phyloP scores from a whole-genome alignment of 2,888 invertebrate genomes.

The Dryomyza anilis region DNA sequence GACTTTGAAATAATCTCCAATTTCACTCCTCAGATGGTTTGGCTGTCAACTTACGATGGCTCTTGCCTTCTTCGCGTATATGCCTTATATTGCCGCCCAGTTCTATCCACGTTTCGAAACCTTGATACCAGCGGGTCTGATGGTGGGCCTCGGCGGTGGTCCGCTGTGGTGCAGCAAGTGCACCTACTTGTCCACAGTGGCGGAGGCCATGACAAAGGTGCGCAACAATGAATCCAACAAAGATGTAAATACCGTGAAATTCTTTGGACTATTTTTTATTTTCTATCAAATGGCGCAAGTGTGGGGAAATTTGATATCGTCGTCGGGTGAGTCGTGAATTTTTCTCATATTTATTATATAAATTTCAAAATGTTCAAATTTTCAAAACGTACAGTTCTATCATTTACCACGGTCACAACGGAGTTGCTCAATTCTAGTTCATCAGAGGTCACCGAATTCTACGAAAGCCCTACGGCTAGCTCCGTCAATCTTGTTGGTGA shows the following conservation, averaged over 20 bases:
- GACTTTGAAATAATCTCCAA: too few relatives aligned
- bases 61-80: constrained; percentile 83
- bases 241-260: constrained; percentile 84
- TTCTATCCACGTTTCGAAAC: constrained; percentile 87
- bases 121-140: constrained; percentile 72
- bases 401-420: constrained; percentile 37
- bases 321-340: constrained; percentile 66
- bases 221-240: constrained; percentile 67
- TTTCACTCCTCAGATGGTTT: constrained; percentile 78
- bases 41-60: constrained; percentile 92
- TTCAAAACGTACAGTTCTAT: constrained; percentile 44
- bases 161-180: constrained; percentile 97
- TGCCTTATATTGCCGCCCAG: constrained; percentile 89
- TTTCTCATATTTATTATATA: too few relatives aligned
- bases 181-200: constrained; percentile 84
- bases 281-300: constrained; percentile 96
- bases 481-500: constrained; percentile 61
- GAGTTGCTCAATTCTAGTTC: constrained; percentile 35
- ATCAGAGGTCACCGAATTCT: background rate
- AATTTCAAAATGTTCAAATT: too few relatives aligned
- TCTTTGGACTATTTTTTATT: constrained; percentile 96
- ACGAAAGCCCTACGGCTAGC: constrained; percentile 12
- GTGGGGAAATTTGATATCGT: constrained; percentile 91
- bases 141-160: constrained; percentile 75
- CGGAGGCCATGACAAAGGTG: constrained; percentile 76